phyloP scores from a whole-genome alignment of 2,888 invertebrate species.

The Anodontia alba region DNA sequence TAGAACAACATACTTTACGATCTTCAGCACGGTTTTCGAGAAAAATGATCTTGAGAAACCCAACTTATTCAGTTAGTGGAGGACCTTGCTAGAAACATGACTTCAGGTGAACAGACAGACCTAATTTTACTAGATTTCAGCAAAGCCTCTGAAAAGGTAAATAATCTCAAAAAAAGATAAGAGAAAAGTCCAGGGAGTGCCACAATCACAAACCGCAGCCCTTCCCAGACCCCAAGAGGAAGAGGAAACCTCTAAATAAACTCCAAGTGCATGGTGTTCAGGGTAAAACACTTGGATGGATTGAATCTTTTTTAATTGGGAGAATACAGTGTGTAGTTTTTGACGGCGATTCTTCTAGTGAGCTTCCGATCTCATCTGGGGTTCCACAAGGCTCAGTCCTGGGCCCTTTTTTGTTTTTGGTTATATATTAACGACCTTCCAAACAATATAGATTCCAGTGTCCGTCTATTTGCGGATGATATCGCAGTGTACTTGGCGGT shows the following conservation, averaged over 20 bases:
- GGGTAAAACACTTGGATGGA: no score
- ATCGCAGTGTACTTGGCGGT: neutral
- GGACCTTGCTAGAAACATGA: no score
- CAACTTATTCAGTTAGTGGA: neutral
- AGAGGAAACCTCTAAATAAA: neutral
- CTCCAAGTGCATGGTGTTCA: no score
- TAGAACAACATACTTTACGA: neutral
- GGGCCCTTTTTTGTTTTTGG: neutral
- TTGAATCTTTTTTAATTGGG: no score
- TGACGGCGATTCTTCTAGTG: neutral
- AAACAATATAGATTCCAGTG: neutral
- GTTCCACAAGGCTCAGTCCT: no score
- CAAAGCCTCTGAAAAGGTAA: neutral
- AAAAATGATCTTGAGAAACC: neutral
- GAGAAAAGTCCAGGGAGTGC: no score
- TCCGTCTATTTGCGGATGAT: constrained; percentile 10
- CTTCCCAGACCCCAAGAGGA: no score
- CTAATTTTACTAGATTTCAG: neutral
- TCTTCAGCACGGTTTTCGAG: neutral
- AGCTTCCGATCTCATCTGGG: neutral
- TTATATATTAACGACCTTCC: neutral
- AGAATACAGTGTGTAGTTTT: neutral
- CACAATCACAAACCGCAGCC: no score
- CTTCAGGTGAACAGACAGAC: no score
- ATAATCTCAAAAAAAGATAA: neutral